A percentile compares a stretch with the other conserved stretches of the same genome.
Evolutionary conservation across 2,113 vertebrate species (phyloP).

Genomic region (Rhodinocichla rosea): DNA sequence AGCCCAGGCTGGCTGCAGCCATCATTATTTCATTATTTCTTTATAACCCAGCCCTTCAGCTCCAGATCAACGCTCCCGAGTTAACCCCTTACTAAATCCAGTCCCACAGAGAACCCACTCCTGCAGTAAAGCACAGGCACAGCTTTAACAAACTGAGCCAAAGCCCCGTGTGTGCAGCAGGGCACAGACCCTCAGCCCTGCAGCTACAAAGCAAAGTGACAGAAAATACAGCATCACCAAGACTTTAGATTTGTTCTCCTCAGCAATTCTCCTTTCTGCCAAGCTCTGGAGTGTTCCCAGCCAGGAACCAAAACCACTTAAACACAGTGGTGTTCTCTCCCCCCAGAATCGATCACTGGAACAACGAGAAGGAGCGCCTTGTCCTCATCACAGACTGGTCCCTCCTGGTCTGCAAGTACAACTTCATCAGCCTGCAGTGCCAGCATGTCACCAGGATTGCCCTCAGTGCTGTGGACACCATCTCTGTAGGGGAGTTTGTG

Average conservation of each 20-base stretch:
- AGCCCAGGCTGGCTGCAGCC: neutral
- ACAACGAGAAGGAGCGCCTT: conserved; percentile 93
- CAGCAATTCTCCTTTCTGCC: neutral
- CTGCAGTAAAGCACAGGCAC: fast-evolving
- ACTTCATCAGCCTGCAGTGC: conserved; percentile 94
- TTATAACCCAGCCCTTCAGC: neutral
- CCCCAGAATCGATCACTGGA: conserved; percentile 93
- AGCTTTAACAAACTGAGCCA: neutral
- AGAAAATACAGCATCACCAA: neutral
- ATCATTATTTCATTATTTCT: neutral
- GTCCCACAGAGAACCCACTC: fast-evolving
- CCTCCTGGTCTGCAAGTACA: conserved; percentile 94
- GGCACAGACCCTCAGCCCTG: neutral
- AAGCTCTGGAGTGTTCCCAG: neutral
- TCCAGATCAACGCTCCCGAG: fast-evolving
- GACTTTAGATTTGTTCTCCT: neutral
- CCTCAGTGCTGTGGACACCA: conserved; percentile 87
- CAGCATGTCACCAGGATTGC: conserved; percentile 88
- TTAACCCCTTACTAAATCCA: fast-evolving
- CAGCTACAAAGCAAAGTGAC: neutral
- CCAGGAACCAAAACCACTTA: neutral
- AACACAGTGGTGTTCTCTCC: neutral
- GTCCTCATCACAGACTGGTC: conserved; percentile 92
- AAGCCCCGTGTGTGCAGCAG: too few species aligned
- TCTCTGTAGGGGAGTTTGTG: conserved; percentile 89